phyloP scores from a whole-genome alignment of 1,140 invertebrate genomes.

The Megalonaias nervosa region DNA sequence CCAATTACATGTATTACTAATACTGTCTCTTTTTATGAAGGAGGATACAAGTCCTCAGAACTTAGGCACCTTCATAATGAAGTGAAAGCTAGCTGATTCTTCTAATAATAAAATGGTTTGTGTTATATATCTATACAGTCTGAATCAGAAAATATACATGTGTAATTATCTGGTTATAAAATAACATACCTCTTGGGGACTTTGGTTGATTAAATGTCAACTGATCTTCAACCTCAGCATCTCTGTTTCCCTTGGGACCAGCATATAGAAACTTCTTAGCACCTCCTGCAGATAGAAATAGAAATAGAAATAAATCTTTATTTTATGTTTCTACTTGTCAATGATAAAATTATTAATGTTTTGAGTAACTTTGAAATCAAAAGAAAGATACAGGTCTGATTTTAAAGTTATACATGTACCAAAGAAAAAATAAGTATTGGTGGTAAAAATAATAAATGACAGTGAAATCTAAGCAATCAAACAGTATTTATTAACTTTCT shows the following conservation, averaged over 20 bases:
- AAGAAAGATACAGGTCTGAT: no score
- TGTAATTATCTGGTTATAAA: neutral
- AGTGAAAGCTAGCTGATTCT: neutral
- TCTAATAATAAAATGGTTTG: neutral
- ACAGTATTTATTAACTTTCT: no score
- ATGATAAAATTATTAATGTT: no score
- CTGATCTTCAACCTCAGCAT: conserved; percentile 30
- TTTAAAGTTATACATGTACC: no score
- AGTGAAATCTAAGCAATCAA: no score
- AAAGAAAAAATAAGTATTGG: no score
- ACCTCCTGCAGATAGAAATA: conserved; percentile 35
- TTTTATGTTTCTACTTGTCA: no score
- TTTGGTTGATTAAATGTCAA: conserved; percentile 28
- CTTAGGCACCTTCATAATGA: neutral
- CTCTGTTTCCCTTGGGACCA: conserved; percentile 34
- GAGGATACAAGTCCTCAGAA: neutral
- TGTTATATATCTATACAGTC: neutral
- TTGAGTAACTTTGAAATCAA: no score
- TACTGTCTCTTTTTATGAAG: neutral
- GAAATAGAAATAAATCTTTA: neutral
- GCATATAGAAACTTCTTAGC: conserved; percentile 49
- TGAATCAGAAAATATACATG: neutral
- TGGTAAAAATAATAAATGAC: no score
- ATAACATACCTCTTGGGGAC: neutral
- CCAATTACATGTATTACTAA: no score